phyloP scores from a whole-genome alignment of 2,797 vertebrate genomes.

The Falco concolor region DNA sequence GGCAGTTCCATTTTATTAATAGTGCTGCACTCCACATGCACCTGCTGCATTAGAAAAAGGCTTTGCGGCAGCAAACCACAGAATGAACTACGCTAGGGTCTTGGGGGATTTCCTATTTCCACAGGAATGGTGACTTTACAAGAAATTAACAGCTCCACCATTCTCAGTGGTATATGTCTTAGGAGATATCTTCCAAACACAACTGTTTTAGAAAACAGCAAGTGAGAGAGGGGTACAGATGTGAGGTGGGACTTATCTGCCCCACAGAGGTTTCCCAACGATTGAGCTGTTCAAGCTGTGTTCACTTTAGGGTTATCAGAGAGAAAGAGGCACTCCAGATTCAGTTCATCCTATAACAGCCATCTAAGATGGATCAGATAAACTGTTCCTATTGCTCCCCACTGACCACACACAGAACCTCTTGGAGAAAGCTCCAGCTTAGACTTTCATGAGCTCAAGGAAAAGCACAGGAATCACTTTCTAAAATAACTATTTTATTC shows the following conservation, averaged over 20 bases:
- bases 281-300: not conserved
- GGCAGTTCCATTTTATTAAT: not conserved
- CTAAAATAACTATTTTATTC: not conserved
- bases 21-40: not conserved
- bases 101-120: not conserved
- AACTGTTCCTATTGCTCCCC: not conserved
- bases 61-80: not conserved
- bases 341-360: not conserved
- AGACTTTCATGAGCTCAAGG: not conserved
- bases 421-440: not conserved
- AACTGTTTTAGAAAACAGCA: not conserved
- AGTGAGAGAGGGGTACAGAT: not conserved
- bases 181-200: slow-evolving; percentile 6
- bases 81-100: not conserved
- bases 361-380: not conserved
- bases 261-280: not conserved
- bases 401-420: not conserved
- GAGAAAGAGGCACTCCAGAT: not conserved
- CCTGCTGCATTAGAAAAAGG: slow-evolving; percentile 14
- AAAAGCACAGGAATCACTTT: not conserved
- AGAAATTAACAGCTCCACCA: slow-evolving; percentile 4
- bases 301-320: not conserved
- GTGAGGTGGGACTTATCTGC: not conserved
- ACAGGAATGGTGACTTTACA: not conserved
- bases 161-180: not conserved